A percentile compares a stretch with the other conserved stretches of the same genome.
Evolutionary conservation across 2,888 invertebrate genomes (phyloP).

Genomic region (Unio pictorum): DNA sequence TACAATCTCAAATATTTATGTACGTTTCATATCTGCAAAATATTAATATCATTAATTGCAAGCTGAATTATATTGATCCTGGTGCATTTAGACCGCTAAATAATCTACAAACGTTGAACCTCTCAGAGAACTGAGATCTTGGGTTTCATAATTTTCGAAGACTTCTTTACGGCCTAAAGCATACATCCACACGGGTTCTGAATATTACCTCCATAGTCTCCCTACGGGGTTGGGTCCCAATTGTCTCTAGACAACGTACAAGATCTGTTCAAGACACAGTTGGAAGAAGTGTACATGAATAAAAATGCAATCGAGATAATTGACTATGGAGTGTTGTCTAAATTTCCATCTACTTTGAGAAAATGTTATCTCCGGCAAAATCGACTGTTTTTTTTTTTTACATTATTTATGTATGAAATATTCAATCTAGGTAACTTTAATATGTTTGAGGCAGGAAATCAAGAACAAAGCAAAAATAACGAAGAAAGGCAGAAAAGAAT

Average conservation of each 20-base stretch:
- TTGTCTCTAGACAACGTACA: constrained; percentile 9
- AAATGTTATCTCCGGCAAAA: constrained; percentile 17
- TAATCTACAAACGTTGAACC: too few relatives aligned
- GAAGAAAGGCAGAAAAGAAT: background rate
- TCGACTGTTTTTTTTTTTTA: constrained; percentile 13
- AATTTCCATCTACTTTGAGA: constrained; percentile 17
- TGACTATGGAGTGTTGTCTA: constrained; percentile 20
- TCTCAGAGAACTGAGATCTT: constrained; percentile 10
- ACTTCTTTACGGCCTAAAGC: constrained; percentile 9
- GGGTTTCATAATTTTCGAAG: constrained; percentile 9
- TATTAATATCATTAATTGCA: too few relatives aligned
- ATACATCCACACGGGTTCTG: constrained; percentile 14
- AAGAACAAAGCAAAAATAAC: constrained; percentile 4
- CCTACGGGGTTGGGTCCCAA: constrained; percentile 17
- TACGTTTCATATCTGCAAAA: too few relatives aligned
- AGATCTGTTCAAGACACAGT: constrained; percentile 1
- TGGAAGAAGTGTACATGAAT: constrained; percentile 23
- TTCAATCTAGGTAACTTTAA: constrained; percentile 19
- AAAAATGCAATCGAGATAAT: constrained; percentile 24
- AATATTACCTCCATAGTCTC: constrained; percentile 20
- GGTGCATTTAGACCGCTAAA: too few relatives aligned
- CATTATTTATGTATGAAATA: constrained; percentile 16
- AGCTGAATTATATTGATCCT: too few relatives aligned
- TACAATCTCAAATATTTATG: too few relatives aligned
- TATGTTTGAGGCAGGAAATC: constrained; percentile 20